phyloP scores from a whole-genome alignment of 2,888 invertebrate species.

The Celastrina argiolus region DNA sequence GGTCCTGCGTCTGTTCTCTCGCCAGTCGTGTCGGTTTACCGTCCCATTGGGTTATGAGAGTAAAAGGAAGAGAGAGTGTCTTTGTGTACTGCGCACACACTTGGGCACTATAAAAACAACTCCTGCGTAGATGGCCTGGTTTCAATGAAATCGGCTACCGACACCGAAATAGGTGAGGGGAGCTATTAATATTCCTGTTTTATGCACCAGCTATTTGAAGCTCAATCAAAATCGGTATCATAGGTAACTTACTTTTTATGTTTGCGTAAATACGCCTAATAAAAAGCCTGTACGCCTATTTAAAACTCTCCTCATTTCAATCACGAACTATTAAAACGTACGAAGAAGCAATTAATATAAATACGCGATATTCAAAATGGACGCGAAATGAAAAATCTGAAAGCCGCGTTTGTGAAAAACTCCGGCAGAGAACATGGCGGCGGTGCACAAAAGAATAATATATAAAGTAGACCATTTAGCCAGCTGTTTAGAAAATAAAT shows the following conservation, averaged over 20 bases:
- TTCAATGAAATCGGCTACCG: too few species aligned
- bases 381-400: constrained; percentile 33
- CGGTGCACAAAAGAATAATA: constrained; percentile 36
- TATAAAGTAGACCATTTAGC: constrained; percentile 36
- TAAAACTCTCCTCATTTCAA: constrained; percentile 5
- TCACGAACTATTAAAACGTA: neutral
- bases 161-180: too few species aligned
- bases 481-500: constrained; percentile 39
- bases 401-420: constrained; percentile 31
- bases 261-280: neutral
- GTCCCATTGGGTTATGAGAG: too few species aligned
- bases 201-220: too few species aligned
- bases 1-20: too few species aligned
- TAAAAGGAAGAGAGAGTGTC: too few species aligned
- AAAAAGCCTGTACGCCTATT: neutral
- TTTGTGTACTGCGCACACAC: too few species aligned
- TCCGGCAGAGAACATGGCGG: constrained; percentile 36
- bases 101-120: too few species aligned
- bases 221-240: too few species aligned
- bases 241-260: neutral
- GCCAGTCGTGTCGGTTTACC: too few species aligned
- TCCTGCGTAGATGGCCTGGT: too few species aligned
- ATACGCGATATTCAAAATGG: constrained; percentile 30
- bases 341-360: constrained; percentile 31
- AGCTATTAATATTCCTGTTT: too few species aligned